Base-by-base conservation (phyloP, 2,888 invertebrate species). In the Rapana venosa region DNA sequence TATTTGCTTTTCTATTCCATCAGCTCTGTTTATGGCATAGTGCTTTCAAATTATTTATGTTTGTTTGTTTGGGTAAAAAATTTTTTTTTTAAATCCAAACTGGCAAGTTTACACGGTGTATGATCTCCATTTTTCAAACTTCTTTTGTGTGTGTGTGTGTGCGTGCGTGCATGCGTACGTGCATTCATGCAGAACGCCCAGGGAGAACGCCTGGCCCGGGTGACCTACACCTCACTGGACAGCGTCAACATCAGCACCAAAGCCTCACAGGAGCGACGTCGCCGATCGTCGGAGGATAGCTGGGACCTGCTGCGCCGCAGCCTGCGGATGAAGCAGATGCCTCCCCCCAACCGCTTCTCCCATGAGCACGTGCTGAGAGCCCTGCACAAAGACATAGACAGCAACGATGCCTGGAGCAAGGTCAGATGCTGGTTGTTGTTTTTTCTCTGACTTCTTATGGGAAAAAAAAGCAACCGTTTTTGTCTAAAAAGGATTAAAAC, bases 271-370 rank as follows among this genome's bases (percentile, higher is more conserved):
- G 94, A 94, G n/a, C 91, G 93, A 6, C 92, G 91, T 58, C 93
- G 92, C 20, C 87, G 92, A 13, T 85, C 92, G 0, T 90, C 90
- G 26, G 94, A 94, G n/a, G 94, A 95, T 89, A 91, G 94, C 91
- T 94, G 95, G 94, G 94, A 94, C 86, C 93, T 91, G 30, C 91
- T 95, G 32, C 92, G 94, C 66, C 92, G 92, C 17, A 93, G 94
- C 47, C 92, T 94, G 86, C 92, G 92, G 11, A 90, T 92, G 89
- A 93, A 92, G 90, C 94, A 94, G 90, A 47, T 93, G 0, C 93
- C 93, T 26, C 92, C 92, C 30, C 90, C 91, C 20, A 87, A 91
- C 0, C 91, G 94, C 83, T 94, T 94, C 85, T 92, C 92, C 11
- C 93, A 93, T 86, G 93, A 93, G 15, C 91, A 90, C 6, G 93